phyloP scores from a whole-genome alignment of 2,797 vertebrate genomes.

The Kryptolebias ocellatus region DNA sequence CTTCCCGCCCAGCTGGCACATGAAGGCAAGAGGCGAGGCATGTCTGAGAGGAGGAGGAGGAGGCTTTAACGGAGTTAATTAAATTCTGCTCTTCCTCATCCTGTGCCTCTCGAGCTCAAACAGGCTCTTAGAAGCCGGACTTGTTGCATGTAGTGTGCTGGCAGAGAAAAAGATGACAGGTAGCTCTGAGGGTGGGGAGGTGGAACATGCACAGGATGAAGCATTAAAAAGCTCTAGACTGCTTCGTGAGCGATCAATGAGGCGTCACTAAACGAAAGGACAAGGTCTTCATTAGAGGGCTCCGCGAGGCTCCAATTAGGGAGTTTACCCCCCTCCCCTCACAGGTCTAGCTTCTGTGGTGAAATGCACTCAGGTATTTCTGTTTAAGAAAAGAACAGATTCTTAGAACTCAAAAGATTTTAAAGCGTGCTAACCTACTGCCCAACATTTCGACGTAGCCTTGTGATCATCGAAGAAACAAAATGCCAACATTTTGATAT shows the following conservation, averaged over 20 bases:
- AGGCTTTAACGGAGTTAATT: slow-evolving; percentile 48
- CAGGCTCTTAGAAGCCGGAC: slow-evolving; percentile 12
- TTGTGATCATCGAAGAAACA: too few relatives aligned
- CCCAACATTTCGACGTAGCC: too few relatives aligned
- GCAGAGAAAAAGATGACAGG: slow-evolving; percentile 17
- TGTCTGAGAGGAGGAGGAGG: slow-evolving; percentile 31
- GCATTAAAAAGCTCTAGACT: slow-evolving; percentile 4
- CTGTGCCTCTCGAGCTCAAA: slow-evolving; percentile 23
- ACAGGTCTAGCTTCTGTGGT: not conserved
- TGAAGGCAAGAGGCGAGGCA: slow-evolving; percentile 29
- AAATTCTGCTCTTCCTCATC: slow-evolving; percentile 48
- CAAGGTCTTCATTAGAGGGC: slow-evolving; percentile 22
- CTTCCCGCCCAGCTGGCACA: slow-evolving; percentile 22
- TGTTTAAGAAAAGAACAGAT: slow-evolving; percentile 17
- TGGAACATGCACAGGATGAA: slow-evolving; percentile 1
- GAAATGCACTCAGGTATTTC: not conserved
- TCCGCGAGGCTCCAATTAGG: not conserved
- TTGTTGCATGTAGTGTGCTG: slow-evolving; percentile 4
- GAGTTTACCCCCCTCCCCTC: not conserved
- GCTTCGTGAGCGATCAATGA: slow-evolving; percentile 1
- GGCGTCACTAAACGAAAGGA: slow-evolving; percentile 17
- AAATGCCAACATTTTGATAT: too few relatives aligned
- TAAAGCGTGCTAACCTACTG: too few relatives aligned
- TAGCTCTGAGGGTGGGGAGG: not conserved
- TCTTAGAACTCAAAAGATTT: not conserved